Base-by-base conservation (phyloP, 1,140 invertebrate genomes). In the Triops longicaudatus region DNA sequence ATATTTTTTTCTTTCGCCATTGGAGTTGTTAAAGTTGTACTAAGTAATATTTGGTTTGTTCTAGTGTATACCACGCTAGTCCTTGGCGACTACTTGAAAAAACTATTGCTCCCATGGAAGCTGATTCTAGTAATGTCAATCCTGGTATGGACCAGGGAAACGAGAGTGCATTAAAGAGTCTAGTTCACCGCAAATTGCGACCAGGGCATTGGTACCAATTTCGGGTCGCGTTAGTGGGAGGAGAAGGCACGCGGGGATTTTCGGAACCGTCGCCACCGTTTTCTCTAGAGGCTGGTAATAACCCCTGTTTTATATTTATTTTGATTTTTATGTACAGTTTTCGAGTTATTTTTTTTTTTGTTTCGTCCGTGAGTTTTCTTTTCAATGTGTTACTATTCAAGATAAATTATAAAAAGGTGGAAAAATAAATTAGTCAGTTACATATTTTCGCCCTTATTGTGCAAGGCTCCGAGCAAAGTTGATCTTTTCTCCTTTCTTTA, bases 131-230 rank as follows among this genome's bases (percentile, higher is more conserved):
- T 63, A 63, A 63, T 14, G 50, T 22, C 50, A 63, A 63, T 17
- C 50, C 50, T 22, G 50, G 50, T 63, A 7, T 63, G 50, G 50
- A 63, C 22, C n/a, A 63, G 50, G 17, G 6, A 63, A 37, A 37
- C 31, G 50, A 63, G 50, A 63, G 17, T 17, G 50, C 50, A 14
- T 17, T 63, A 22, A 63, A 22, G 50, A 63, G 10, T 17, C 17
- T n/a, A 17, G 22, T 63, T 63, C 50, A 22, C 50, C 50, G 22
- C 17, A 63, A 63, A 63, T 63, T 91, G 72, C 88, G 88, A 80
- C 89, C 90, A 0, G 91, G 90, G 22, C 87, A 88, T 22, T 92
- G 90, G 91, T 93, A 93, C 82, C 88, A 91, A 81, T 91, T 92
- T 80, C 86, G 91, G 31, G 89, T 92, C 1, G 91, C 91, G 0